Evolutionary conservation across 2,113 vertebrate species (phyloP).

Genomic region (Phodopus roborovskii): DNA sequence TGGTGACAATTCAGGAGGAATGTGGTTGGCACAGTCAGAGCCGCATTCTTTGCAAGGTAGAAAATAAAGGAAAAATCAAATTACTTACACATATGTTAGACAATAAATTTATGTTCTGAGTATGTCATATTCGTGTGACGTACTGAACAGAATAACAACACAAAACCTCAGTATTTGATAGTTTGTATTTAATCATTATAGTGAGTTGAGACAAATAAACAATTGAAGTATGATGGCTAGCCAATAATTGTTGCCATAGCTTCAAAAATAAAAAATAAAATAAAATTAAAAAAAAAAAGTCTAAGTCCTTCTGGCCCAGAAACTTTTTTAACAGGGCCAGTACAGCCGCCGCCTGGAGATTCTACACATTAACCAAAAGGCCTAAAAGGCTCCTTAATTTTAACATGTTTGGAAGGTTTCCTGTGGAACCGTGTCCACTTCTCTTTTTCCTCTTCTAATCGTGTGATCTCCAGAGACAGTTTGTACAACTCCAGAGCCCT

Average conservation of each 20-base stretch:
- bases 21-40: not conserved
- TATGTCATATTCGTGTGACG: not conserved
- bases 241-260: not conserved
- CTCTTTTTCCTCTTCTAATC: not conserved
- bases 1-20: no score
- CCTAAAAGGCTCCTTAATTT: not conserved
- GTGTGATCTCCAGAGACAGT: not conserved
- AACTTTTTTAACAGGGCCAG: not conserved
- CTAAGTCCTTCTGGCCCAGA: not conserved
- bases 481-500: not conserved
- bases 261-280: not conserved
- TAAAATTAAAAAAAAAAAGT: not conserved
- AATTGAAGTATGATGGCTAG: not conserved
- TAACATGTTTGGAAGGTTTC: not conserved
- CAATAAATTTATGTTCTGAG: not conserved
- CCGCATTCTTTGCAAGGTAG: not conserved
- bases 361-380: not conserved
- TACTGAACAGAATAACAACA: not conserved
- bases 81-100: not conserved
- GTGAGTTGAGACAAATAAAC: not conserved
- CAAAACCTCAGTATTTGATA: not conserved
- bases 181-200: constrained; percentile 22
- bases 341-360: not conserved
- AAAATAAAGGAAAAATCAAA: not conserved
- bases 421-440: not conserved